Evolutionary conservation across 2,888 invertebrate genomes (phyloP).

Genomic region (Apodemia hepburni): DNA sequence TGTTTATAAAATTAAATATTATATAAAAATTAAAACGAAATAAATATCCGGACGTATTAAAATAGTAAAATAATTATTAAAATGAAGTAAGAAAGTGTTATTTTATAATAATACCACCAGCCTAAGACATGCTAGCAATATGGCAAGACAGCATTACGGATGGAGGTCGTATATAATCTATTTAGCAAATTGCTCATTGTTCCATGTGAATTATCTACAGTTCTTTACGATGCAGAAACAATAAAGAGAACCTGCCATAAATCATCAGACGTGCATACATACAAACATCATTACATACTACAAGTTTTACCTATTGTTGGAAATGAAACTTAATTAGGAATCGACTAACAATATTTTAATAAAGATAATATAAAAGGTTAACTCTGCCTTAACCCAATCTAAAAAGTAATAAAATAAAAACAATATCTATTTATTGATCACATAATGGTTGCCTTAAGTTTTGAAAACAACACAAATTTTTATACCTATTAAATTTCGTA

Average conservation of each 20-base stretch:
- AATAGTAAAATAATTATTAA: slow-evolving; percentile 25
- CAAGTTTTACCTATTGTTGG: slow-evolving; percentile 58
- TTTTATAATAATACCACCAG: slow-evolving; percentile 47
- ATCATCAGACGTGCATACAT: slow-evolving; percentile 64
- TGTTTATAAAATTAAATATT: slow-evolving; percentile 10
- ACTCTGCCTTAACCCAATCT: slow-evolving; percentile 52
- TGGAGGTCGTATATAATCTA: slow-evolving; percentile 76
- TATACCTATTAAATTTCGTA: no score
- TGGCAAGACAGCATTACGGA: slow-evolving; percentile 77
- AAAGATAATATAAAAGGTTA: slow-evolving; percentile 40
- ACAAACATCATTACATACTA: slow-evolving; percentile 55
- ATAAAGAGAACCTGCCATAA: slow-evolving; percentile 70
- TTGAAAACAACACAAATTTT: no score
- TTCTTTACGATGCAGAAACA: slow-evolving; percentile 73
- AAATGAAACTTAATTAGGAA: slow-evolving; percentile 51
- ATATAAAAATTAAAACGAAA: slow-evolving; percentile 10
- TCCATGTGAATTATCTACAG: slow-evolving; percentile 64
- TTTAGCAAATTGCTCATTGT: slow-evolving; percentile 78
- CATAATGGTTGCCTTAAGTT: neutral
- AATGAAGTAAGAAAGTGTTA: slow-evolving; percentile 42
- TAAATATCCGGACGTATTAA: slow-evolving; percentile 1
- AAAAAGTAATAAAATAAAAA: slow-evolving; percentile 23
- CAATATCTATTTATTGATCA: neutral
- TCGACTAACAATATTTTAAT: slow-evolving; percentile 35
- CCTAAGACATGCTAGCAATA: slow-evolving; percentile 70